phyloP scores from a whole-genome alignment of 2,888 invertebrate genomes.

The Malthinus seriepunctatus region DNA sequence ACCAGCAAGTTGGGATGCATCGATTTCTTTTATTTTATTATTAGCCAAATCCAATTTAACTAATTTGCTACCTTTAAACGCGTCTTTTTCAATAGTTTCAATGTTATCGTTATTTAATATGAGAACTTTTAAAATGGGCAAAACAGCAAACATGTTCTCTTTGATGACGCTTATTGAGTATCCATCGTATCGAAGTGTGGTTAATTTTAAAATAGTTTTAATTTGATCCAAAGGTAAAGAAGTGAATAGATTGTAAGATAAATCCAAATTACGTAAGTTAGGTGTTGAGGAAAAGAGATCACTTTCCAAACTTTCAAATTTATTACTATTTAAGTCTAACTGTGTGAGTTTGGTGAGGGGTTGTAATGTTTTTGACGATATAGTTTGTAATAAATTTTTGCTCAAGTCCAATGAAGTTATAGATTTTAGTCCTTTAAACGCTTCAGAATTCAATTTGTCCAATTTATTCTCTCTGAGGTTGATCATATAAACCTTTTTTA shows the following conservation, averaged over 20 bases:
- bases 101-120: not conserved
- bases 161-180: not conserved
- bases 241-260: not conserved
- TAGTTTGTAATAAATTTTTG: not conserved
- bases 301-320: not conserved
- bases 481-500: too few relatives aligned
- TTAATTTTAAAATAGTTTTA: not conserved
- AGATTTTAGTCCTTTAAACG: not conserved
- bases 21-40: not conserved
- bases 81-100: not conserved
- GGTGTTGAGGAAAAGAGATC: not conserved
- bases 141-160: not conserved
- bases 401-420: not conserved
- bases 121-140: not conserved
- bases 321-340: not conserved
- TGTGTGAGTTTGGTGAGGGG: not conserved
- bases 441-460: not conserved
- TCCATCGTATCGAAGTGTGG: not conserved
- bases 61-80: not conserved
- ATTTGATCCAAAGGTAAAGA: not conserved
- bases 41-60: not conserved
- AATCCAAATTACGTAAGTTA: not conserved
- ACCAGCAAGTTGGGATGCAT: not conserved
- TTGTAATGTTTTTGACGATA: not conserved
- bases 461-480: too few relatives aligned